Evolutionary conservation across 92 coral and sea anemone species (phyloP).

Genomic region (Phenganax stokvisi): DNA sequence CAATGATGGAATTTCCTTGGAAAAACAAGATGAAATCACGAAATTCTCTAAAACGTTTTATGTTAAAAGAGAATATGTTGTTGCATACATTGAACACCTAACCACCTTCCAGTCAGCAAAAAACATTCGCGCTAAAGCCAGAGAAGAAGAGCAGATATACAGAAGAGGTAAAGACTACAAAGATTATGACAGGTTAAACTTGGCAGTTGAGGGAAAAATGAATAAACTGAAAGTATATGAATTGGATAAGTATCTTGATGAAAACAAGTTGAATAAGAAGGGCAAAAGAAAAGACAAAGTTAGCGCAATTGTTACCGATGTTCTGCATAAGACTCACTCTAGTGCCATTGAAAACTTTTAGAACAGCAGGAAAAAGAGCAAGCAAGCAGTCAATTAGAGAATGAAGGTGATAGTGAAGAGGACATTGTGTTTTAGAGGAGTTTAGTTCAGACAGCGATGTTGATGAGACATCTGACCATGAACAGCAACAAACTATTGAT

Average conservation of each 20-base stretch:
- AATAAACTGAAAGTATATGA: constrained; percentile 44
- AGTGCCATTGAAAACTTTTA: constrained; percentile 14
- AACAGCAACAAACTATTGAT: constrained; percentile 28
- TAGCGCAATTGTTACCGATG: constrained; percentile 12
- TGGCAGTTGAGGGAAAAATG: constrained; percentile 51
- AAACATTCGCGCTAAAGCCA: constrained; percentile 39
- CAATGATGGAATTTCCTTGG: constrained; percentile 35
- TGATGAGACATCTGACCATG: constrained; percentile 18
- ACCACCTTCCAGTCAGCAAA: constrained; percentile 29
- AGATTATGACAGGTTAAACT: constrained; percentile 60
- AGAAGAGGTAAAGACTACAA: constrained; percentile 46
- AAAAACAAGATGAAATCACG: constrained; percentile 39
- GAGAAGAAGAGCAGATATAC: constrained; percentile 30
- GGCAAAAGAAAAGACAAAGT: constrained; percentile 36
- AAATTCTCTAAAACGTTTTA: constrained; percentile 39
- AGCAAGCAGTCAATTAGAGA: constrained; percentile 6
- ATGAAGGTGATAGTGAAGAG: constrained; percentile 17
- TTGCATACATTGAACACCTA: constrained; percentile 33
- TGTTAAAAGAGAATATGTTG: constrained; percentile 39
- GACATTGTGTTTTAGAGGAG: constrained; percentile 27
- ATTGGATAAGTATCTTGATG: constrained; percentile 49
- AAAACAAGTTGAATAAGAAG: constrained; percentile 42
- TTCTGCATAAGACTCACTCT: background rate
- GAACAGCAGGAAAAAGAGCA: constrained; percentile 15
- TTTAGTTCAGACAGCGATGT: constrained; percentile 27